Evolutionary conservation across 1,140 invertebrate genomes (phyloP).

Genomic region (Hyles euphorbiae): DNA sequence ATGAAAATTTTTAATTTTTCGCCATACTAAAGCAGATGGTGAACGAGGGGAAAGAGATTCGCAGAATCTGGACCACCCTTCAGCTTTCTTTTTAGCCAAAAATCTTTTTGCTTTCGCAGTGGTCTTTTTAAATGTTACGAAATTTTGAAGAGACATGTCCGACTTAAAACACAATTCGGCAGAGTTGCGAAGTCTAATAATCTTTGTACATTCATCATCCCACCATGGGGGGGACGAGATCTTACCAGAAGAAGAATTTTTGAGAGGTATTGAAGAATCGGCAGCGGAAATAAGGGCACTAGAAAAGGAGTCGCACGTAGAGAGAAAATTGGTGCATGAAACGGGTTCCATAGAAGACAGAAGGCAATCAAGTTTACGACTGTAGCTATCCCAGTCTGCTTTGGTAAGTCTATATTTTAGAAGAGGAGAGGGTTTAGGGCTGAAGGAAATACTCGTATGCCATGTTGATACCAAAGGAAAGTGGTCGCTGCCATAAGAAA

Average conservation of each 20-base stretch:
- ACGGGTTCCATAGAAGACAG: neutral
- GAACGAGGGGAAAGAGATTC: neutral
- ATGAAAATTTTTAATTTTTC: conserved; percentile 22
- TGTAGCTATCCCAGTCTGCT: neutral
- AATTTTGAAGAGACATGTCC: neutral
- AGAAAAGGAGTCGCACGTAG: neutral
- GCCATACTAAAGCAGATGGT: conserved; percentile 21
- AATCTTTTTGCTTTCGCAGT: neutral
- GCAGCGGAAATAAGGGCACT: neutral
- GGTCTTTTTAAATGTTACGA: neutral
- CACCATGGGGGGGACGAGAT: neutral
- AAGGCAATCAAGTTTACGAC: neutral
- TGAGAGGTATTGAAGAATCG: neutral
- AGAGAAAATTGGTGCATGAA: neutral
- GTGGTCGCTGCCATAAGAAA: neutral
- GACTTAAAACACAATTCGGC: neutral
- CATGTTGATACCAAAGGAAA: neutral
- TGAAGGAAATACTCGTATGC: neutral
- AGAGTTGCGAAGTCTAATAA: neutral
- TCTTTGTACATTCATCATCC: neutral
- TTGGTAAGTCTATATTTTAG: neutral
- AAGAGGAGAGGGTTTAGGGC: neutral
- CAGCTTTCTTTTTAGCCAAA: neutral
- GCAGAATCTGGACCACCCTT: neutral
- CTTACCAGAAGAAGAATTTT: neutral